Evolutionary conservation across 2,113 vertebrate species (phyloP).

Genomic region (Stegostoma tigrinum): DNA sequence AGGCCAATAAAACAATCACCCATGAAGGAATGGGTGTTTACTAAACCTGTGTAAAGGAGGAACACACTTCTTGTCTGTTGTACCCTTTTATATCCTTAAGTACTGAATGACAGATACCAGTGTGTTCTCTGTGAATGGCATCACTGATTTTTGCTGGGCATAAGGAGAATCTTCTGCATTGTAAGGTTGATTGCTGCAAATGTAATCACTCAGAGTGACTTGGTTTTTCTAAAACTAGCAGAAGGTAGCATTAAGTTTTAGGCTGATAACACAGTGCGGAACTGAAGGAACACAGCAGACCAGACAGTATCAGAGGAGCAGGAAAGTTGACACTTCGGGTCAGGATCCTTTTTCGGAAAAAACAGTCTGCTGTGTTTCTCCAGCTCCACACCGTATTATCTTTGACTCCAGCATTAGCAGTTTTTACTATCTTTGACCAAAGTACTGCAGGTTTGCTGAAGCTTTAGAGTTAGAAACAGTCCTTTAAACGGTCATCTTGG

Average conservation of each 20-base stretch:
- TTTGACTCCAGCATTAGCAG: no score
- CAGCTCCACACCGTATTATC: no score
- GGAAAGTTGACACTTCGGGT: no score
- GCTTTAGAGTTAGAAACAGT: no score
- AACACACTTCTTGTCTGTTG: background rate
- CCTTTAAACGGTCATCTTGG: no score
- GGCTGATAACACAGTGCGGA: background rate
- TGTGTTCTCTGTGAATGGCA: background rate
- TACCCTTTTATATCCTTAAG: background rate
- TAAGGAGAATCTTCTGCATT: background rate
- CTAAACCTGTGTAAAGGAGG: background rate
- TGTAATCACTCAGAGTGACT: background rate
- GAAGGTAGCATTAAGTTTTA: background rate
- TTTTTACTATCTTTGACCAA: no score
- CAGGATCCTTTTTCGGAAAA: no score
- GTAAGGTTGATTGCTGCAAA: background rate
- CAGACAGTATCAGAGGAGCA: no score
- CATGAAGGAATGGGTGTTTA: background rate
- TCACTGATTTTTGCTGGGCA: background rate
- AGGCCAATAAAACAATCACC: background rate
- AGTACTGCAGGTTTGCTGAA: no score
- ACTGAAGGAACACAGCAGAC: no score
- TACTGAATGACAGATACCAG: background rate
- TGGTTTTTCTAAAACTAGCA: background rate
- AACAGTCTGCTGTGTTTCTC: no score